Percentiles rank a stretch among this genome's conserved stretches.
phyloP scores from a whole-genome alignment of 2,797 vertebrate species.

The Pangasius mekongensis region DNA sequence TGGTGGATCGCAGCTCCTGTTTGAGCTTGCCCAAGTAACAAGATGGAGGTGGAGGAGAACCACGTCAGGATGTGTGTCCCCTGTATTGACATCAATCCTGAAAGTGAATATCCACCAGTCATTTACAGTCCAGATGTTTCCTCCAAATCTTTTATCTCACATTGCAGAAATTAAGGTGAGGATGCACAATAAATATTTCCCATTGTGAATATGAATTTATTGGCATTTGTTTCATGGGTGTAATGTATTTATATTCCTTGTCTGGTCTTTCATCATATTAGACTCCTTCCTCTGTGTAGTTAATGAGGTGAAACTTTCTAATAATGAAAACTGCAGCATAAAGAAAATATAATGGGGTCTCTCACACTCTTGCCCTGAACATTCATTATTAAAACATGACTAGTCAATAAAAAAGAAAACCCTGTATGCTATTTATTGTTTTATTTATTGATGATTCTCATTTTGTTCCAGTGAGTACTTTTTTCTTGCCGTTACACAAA shows the following conservation, averaged over 20 bases:
- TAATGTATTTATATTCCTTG: not conserved
- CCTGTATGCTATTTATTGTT: not conserved
- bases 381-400: not conserved
- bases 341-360: not conserved
- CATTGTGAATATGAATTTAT: not conserved
- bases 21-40: conserved; percentile 93
- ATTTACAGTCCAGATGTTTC: not conserved
- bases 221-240: not conserved
- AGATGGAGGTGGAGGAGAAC: conserved; percentile 97
- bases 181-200: not conserved
- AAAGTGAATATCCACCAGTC: conserved; percentile 77
- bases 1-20: conserved; percentile 98
- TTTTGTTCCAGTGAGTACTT: no score
- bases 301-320: conserved; percentile 25
- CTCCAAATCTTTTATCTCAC: not conserved
- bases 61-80: conserved; percentile 93
- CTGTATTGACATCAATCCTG: conserved; percentile 95
- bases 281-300: not conserved
- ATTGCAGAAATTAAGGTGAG: not conserved
- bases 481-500: not conserved
- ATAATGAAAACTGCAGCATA: conserved; percentile 16
- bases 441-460: not conserved
- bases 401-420: not conserved
- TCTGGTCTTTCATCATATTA: not conserved
- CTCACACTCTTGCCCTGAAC: not conserved